Evolutionary conservation across 2,888 invertebrate species (phyloP).

Genomic region (Sarcophaga caerulescens): DNA sequence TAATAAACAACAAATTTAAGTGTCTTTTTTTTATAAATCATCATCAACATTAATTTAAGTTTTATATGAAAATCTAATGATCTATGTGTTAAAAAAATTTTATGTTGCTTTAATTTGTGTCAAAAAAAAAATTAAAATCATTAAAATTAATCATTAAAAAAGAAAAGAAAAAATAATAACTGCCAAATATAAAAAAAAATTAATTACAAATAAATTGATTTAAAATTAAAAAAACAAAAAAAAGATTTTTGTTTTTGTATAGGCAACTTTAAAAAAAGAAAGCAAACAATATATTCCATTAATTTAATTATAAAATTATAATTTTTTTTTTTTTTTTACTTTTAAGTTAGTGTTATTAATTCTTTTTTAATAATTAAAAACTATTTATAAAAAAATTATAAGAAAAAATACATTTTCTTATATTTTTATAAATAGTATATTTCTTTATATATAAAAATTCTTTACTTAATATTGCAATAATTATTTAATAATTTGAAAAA

Average conservation of each 20-base stretch:
- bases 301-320: constrained; percentile 42
- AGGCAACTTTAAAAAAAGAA: constrained; percentile 33
- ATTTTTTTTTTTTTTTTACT: constrained; percentile 46
- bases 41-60: constrained; percentile 57
- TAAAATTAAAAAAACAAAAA: background rate
- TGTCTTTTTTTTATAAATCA: constrained; percentile 25
- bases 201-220: constrained; percentile 1
- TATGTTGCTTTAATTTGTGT: constrained; percentile 54
- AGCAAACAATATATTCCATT: constrained; percentile 50
- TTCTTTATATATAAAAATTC: constrained; percentile 1
- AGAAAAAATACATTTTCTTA: constrained; percentile 15
- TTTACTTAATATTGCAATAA: constrained; percentile 68
- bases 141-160: constrained; percentile 15
- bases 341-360: constrained; percentile 56
- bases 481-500: constrained; percentile 52
- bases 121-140: constrained; percentile 23
- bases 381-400: constrained; percentile 2
- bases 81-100: constrained; percentile 43
- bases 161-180: constrained; percentile 45
- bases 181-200: constrained; percentile 65
- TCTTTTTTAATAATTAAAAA: constrained; percentile 23
- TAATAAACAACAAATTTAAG: no score
- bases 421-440: constrained; percentile 8
- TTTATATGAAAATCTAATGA: constrained; percentile 35
- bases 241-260: constrained; percentile 29